These are phyloP conservation scores for Auanema freiburgensis DNA, from an alignment of 2,888 invertebrate species.

Conservation along the genomic window DNA sequence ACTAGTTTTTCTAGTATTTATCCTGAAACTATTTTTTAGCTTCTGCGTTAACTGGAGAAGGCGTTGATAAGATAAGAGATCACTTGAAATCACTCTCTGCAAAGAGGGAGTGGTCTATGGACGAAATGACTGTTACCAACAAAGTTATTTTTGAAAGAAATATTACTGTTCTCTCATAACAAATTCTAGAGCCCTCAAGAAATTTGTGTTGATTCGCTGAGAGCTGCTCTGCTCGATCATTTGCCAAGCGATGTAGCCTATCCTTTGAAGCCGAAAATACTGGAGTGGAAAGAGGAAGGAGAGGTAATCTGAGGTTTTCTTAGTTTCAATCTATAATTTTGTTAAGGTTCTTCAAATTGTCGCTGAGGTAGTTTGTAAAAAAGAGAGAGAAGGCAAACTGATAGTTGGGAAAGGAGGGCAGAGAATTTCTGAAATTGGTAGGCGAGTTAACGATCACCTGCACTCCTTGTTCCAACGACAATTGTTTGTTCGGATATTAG, in stretches of 20 bases:
- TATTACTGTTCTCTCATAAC: not conserved
- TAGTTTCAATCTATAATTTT: conserved; percentile 3
- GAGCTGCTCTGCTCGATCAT: conserved; percentile 81
- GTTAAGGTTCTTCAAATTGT: conserved; percentile 44
- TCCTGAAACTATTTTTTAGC: conserved; percentile 19
- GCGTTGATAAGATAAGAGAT: conserved; percentile 53
- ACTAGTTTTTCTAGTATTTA: not conserved
- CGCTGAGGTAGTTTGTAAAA: conserved; percentile 50
- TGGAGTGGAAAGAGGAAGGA: conserved; percentile 51
- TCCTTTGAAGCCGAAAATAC: conserved; percentile 63
- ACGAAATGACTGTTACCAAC: conserved; percentile 31
- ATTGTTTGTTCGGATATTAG: conserved; percentile 38
- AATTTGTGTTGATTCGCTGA: conserved; percentile 73
- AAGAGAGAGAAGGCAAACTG: conserved; percentile 46
- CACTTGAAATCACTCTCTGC: conserved; percentile 44
- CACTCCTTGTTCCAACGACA: conserved; percentile 47
- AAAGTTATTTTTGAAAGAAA: conserved; percentile 23
- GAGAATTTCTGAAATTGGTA: conserved; percentile 35
- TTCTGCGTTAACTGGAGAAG: conserved; percentile 53
- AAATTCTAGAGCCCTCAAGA: conserved; percentile 38
- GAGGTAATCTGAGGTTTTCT: conserved; percentile 24
- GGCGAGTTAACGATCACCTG: conserved; percentile 47
- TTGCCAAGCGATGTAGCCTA: conserved; percentile 81
- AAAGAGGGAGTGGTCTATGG: conserved; percentile 43
- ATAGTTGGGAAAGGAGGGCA: conserved; percentile 36